phyloP scores from a whole-genome alignment of 2,797 vertebrate species.

The Megalops cyprinoides region DNA sequence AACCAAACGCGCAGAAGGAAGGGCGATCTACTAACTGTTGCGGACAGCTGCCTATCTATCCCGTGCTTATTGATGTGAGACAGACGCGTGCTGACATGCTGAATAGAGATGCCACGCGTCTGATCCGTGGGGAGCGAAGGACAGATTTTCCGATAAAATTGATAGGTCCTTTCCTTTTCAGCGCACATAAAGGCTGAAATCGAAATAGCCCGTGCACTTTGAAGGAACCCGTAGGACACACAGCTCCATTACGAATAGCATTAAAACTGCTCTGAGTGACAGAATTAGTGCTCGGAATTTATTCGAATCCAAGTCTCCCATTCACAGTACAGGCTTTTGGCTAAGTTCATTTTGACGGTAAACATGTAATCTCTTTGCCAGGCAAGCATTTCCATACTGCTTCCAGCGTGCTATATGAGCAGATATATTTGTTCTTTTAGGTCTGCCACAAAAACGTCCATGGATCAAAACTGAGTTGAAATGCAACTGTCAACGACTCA shows the following conservation, averaged over 20 bases:
- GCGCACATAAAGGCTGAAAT: constrained; percentile 18
- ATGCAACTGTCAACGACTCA: too few relatives aligned
- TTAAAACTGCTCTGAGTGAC: neutral
- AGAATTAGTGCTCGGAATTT: neutral
- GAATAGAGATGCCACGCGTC: constrained; percentile 32
- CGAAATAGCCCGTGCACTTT: constrained; percentile 24
- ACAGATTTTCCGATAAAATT: constrained; percentile 33
- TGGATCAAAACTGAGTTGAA: too few relatives aligned
- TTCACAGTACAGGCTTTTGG: neutral
- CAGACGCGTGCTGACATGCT: constrained; percentile 36
- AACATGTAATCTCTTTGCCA: too few relatives aligned
- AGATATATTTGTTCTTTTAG: too few relatives aligned
- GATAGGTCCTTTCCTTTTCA: constrained; percentile 29
- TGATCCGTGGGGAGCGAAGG: constrained; percentile 28
- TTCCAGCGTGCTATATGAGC: too few relatives aligned
- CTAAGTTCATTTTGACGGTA: too few relatives aligned
- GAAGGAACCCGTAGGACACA: constrained; percentile 7
- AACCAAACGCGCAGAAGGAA: constrained; percentile 7
- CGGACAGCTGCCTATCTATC: constrained; percentile 31
- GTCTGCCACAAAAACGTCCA: too few relatives aligned
- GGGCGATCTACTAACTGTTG: constrained; percentile 28
- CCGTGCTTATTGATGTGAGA: constrained; percentile 30
- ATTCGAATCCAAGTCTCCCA: too few relatives aligned
- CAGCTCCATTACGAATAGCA: constrained; percentile 20
- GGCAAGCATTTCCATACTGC: too few relatives aligned